phyloP scores from a whole-genome alignment of 2,797 vertebrate species.

The Coracias cyanogaster region DNA sequence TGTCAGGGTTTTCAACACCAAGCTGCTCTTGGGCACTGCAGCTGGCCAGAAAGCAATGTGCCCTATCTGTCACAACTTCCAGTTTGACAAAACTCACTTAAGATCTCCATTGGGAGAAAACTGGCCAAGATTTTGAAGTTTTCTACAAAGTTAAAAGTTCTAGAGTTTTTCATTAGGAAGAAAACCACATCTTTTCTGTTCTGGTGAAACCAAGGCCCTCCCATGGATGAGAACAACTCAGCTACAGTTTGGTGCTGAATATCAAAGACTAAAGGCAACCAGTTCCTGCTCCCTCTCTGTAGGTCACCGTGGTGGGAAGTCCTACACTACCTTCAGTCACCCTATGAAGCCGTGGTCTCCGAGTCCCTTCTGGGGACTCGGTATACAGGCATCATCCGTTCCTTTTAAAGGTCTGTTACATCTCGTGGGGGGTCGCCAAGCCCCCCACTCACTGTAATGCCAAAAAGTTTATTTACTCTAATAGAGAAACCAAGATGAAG shows the following conservation, averaged over 20 bases:
- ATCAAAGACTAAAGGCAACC: neutral
- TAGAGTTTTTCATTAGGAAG: neutral
- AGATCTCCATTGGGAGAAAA: neutral
- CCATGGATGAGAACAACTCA: neutral
- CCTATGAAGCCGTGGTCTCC: accelerated
- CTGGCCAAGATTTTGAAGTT: neutral
- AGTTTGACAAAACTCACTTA: neutral
- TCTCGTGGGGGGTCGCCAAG: neutral
- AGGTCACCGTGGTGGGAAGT: neutral
- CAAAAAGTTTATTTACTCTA: neutral
- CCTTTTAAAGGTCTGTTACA: neutral
- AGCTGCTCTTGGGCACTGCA: neutral
- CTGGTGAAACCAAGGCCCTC: neutral
- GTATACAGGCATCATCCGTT: neutral
- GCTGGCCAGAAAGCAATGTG: neutral
- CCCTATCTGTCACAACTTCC: neutral
- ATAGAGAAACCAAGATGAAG: neutral
- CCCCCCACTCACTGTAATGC: neutral
- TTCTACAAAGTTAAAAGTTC: neutral
- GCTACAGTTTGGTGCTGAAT: neutral
- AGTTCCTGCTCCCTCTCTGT: neutral
- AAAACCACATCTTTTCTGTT: neutral
- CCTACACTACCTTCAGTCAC: neutral
- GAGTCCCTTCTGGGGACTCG: neutral
- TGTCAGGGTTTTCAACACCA: neutral